phyloP scores from a whole-genome alignment of 2,797 vertebrate species.

The Erithacus rubecula region DNA sequence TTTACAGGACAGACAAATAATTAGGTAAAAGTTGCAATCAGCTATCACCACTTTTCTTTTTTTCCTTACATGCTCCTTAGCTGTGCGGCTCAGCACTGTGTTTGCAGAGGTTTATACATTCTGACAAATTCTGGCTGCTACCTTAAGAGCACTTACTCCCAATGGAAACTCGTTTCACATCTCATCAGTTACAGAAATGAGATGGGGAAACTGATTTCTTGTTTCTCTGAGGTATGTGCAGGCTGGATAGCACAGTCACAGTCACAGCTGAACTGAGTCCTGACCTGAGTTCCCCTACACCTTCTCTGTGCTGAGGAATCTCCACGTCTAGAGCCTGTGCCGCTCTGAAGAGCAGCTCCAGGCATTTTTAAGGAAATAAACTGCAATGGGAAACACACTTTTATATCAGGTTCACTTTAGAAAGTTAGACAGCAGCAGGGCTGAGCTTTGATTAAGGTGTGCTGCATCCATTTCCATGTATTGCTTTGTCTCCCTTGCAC shows the following conservation, averaged over 20 bases:
- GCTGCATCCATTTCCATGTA: not conserved
- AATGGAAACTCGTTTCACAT: constrained; percentile 65
- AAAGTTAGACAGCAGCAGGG: not conserved
- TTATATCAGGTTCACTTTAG: not conserved
- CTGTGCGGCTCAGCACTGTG: not conserved
- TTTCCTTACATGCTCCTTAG: not conserved
- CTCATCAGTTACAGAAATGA: constrained; percentile 52
- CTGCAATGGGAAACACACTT: not conserved
- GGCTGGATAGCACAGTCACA: not conserved
- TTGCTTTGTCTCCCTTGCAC: not conserved
- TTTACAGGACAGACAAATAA: not conserved
- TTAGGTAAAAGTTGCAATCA: not conserved
- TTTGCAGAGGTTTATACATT: not conserved
- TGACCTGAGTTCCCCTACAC: not conserved
- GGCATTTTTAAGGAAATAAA: not conserved
- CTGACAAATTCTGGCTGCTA: constrained; percentile 45
- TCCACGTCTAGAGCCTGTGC: not conserved
- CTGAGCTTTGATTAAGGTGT: not conserved
- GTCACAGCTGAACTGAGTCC: not conserved
- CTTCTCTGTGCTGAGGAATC: not conserved
- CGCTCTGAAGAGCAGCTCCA: not conserved
- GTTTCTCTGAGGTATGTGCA: constrained; percentile 21
- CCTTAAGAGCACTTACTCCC: constrained; percentile 42
- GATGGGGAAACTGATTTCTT: constrained; percentile 1
- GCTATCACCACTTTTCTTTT: not conserved